Evolutionary conservation across 1,140 invertebrate genomes (phyloP), one percentile per base, ranked within the genome.

Genomic region (Lasaia peninsularis): DNA sequence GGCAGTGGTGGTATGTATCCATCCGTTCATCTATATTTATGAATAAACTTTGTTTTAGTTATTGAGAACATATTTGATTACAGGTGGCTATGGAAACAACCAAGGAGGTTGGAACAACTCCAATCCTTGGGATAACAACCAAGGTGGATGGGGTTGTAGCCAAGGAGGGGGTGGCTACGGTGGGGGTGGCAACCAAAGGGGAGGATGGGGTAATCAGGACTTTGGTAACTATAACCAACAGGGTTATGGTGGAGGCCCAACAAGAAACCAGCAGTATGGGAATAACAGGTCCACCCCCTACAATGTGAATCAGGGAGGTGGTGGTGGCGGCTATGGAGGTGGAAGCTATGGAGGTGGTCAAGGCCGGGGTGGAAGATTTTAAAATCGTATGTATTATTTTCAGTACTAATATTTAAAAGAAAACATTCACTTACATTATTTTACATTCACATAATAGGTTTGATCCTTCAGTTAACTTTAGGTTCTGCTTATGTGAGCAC

Each of bases 161-260:
- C 80, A 85, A 59, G 80, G 81, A 7, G 76, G 81, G 8, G 76
- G 88, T 37, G 74, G 79, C n/a, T 75, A 75, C 52, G 79, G 87
- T 14, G 79, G 87, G 31, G 73, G 74, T 60, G 71, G 73, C 16
- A 71, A 78, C 24, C 68, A 74, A 56, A 75, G 79, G 44, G 81
- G 84, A 44, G 70, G 76, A 50, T 72, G 80, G 34, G 69, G 76
- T 9, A 91, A 91, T 64, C 91, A 92, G 73, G 93, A 93, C 66
- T 95, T 94, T 71, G 94, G 94, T 18, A 93, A 92, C 63, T 93
- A 94, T 50, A 94, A 94, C 68, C 94, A 95, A 69, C 94, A 95
- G 72, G 91, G 92, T 37, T 95, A 94, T 65, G 92, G 94, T 34
- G 94, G 94, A 32, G 94, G 94, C 0, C 93, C 93, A 4, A 92